phyloP scores from a whole-genome alignment of 2,797 vertebrate species.

The Malurus splendens region DNA sequence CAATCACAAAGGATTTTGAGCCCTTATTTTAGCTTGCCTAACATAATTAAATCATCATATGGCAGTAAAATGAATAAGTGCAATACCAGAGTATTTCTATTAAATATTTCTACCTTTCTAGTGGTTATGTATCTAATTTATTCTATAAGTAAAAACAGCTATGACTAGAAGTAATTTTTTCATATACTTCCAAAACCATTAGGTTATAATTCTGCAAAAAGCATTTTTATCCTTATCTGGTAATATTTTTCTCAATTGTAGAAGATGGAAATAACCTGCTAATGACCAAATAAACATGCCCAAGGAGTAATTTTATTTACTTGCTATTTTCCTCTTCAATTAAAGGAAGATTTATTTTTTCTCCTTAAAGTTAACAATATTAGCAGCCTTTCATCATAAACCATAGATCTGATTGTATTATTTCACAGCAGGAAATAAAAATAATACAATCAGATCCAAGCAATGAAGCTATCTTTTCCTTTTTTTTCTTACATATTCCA shows the following conservation, averaged over 20 bases:
- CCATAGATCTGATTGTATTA: neutral
- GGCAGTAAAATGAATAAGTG: neutral
- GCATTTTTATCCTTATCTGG: neutral
- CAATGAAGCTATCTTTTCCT: neutral
- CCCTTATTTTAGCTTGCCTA: neutral
- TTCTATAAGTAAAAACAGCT: neutral
- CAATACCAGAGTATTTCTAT: neutral
- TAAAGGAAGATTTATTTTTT: neutral
- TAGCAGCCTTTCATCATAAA: neutral
- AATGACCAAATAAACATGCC: neutral
- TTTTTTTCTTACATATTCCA: neutral
- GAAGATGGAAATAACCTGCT: neutral
- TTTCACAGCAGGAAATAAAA: neutral
- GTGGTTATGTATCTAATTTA: neutral
- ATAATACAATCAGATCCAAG: neutral
- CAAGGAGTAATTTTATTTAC: neutral
- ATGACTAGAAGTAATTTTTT: neutral
- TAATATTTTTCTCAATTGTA: neutral
- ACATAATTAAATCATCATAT: neutral
- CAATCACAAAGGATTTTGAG: neutral
- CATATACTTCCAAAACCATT: neutral
- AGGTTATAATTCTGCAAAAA: neutral
- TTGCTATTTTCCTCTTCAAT: neutral
- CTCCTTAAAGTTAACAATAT: neutral
- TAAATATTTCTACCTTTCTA: neutral